Evolutionary conservation across 2,113 vertebrate genomes (phyloP).

Genomic region (Siphamia tubifer): DNA sequence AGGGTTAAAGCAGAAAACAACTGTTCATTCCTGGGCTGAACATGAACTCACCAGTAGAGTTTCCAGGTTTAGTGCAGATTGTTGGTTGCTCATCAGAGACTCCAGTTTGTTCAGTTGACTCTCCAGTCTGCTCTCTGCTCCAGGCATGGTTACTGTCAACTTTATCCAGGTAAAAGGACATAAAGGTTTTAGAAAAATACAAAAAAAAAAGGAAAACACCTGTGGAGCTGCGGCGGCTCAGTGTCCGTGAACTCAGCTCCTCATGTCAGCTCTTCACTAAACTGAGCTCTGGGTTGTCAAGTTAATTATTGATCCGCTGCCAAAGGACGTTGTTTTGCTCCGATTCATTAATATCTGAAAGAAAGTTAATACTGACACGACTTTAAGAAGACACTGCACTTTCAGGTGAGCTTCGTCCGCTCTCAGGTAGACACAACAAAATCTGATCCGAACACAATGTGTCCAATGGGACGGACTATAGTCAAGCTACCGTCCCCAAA

Average conservation of each 20-base stretch:
- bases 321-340: background rate
- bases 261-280: conserved; percentile 29
- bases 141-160: conserved; percentile 78
- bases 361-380: background rate
- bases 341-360: background rate
- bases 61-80: conserved; percentile 89
- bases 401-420: conserved; percentile 23
- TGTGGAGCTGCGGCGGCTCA: background rate
- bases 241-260: conserved; percentile 18
- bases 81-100: conserved; percentile 85
- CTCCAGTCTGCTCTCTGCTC: conserved; percentile 81
- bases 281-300: background rate
- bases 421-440: conserved; percentile 35
- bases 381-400: background rate
- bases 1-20: too few relatives aligned
- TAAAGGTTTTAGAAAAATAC: background rate
- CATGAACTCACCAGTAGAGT: conserved; percentile 88
- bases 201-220: background rate
- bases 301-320: conserved; percentile 41
- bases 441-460: conserved; percentile 23
- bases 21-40: too few relatives aligned
- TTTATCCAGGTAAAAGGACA: conserved; percentile 31
- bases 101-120: conserved; percentile 88
- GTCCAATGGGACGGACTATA: background rate
- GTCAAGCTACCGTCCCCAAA: background rate